Base-by-base conservation (phyloP, 2,113 vertebrate genomes). In the Nesoenas mayeri region DNA sequence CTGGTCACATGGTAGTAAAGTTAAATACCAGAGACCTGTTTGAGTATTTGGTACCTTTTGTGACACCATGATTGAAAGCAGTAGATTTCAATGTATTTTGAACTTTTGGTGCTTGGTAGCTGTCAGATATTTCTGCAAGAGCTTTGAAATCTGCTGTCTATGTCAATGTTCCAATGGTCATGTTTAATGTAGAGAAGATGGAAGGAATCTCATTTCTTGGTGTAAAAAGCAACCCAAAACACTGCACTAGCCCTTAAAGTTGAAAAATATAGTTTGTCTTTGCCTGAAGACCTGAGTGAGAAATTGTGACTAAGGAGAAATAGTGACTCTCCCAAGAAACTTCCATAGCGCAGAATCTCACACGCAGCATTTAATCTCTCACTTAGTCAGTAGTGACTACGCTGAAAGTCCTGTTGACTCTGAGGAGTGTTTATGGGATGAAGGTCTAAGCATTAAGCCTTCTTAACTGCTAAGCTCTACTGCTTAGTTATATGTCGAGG, bases 401-500 rank as follows among this genome's bases (percentile, higher is more conserved):
- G 6, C 56, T 83, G 77, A 81, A 95, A 94, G 79, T 69, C 48
- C 38, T 56, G 3, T 67, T 94, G 72, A 67, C 64, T 94, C 58
- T 64, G 64, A 75, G 44, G 91, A 70, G 60, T 34, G 34, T 81
- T 93, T 78, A 56, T 91, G 77, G 77, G 92, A 92, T 95, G 83
- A 85, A 86, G 19, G 38, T 82, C 82, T 91, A 40, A 78, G 72
- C 82, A 57, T 90, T 91, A 93, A 95, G 22, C 28, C 66, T 91
- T 71, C 90, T 94, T 93, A 91, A 51, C 21, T 57, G 44, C 80
- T 89, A 79, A 96, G 77, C 79, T 65, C 15, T 53, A 4, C 64
- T 88, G 36, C 85, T 88, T 72, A 82, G 57, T 79, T 85, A 17
- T 69, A 36, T 73, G 71, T 60, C 0, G 0, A 21, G 9, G 21